Evolutionary conservation across 2,797 vertebrate genomes (phyloP).

Genomic region (Percopsis omiscomaycus): DNA sequence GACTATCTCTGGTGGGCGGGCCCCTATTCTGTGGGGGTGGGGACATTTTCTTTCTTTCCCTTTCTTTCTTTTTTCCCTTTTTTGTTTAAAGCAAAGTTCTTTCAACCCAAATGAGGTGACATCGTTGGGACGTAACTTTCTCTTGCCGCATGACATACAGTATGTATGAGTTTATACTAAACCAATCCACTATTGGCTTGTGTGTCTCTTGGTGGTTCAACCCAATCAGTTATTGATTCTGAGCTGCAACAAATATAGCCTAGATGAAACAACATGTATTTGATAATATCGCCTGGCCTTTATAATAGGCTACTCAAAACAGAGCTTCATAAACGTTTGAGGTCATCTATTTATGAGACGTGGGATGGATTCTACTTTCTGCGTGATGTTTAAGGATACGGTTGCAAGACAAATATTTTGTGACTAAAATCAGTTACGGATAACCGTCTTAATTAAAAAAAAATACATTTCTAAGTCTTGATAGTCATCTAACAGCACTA

Average conservation of each 20-base stretch:
- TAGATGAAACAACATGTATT: constrained; percentile 13
- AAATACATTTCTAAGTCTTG: constrained; percentile 8
- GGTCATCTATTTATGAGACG: constrained; percentile 1
- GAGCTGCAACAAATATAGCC: neutral
- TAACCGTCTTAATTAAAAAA: neutral
- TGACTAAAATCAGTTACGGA: constrained; percentile 18
- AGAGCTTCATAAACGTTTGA: neutral
- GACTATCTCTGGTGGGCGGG: constrained; percentile 97
- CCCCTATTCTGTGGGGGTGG: constrained; percentile 92
- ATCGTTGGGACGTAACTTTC: constrained; percentile 82
- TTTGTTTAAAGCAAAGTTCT: constrained; percentile 82
- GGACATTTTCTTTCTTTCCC: constrained; percentile 72
- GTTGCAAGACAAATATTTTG: neutral
- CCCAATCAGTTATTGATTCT: constrained; percentile 1
- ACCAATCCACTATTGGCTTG: neutral
- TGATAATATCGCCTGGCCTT: constrained; percentile 5
- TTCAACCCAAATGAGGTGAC: constrained; percentile 93
- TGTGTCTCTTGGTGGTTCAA: neutral
- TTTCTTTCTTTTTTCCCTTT: constrained; percentile 59
- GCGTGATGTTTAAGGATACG: too few species aligned
- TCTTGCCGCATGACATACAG: constrained; percentile 50
- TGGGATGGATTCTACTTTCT: too few species aligned
- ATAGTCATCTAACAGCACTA: constrained; percentile 30
- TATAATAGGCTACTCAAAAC: neutral
- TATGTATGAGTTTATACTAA: constrained; percentile 11